Base-by-base conservation (phyloP, 2,888 invertebrate species). In the Catocala fraxini region DNA sequence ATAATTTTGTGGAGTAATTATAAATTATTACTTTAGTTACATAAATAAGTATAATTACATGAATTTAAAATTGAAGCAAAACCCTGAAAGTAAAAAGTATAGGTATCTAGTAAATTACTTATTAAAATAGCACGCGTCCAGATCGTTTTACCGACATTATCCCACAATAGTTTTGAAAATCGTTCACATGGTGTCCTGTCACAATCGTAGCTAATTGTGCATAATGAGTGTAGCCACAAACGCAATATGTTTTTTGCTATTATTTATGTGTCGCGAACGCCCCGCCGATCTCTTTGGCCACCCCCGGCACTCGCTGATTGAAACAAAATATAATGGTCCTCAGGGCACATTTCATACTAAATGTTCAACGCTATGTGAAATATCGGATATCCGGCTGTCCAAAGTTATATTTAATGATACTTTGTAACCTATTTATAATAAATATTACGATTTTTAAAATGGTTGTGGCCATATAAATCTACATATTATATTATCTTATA, bases 151-250 rank as follows among this genome's bases (percentile, higher is more conserved):
- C 60, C 53, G 61, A 60, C 68, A 63, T 63, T 41, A 63, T 77
- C 74, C 63, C 56, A 75, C 82, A 83, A 75, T 81, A 64, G 68
- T 75, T 87, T 83, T 77, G 72, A 84, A 91, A 90, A 90, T 92
- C 88, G 91, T 92, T 93, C 93, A 89, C 92, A 93, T 89, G 84
- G 80, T 75, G 83, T 83, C 76, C 83, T 89, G 92, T 91, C 92
- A 93, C 94, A 94, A 93, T 93, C 89, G 91, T 86, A 88, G 88
- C 93, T 94, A 93, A 94, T 94, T 94, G 93, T 93, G 92, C 93
- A 93, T 94, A 94, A 94, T 94, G 93, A 93, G 93, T 79, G 73
- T 76, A 84, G 86, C 89, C 90, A 91, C 89, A 89, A 87, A 88
- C 83, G 89, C 91, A 93, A 92, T 93, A 90, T 89, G 93, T 90